Conservation (phyloP, 2,888 invertebrate genomes). For the Isotomurus palustris region DNA sequence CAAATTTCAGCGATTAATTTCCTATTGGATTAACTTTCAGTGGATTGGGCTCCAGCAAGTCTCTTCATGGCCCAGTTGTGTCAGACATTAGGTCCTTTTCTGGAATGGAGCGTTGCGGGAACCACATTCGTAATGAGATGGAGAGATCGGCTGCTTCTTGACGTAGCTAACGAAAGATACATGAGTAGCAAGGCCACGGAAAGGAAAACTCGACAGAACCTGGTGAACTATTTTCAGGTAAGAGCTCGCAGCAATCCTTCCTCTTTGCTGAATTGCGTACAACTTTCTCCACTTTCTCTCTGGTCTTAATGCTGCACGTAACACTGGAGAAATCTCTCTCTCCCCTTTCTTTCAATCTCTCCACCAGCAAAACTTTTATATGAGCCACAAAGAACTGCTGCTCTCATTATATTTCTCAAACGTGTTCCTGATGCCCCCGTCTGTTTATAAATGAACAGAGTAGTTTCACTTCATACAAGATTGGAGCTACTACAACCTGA, state of each 20-base stretch:
- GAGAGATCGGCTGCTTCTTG: constrained; percentile 60
- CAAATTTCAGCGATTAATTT: too few relatives aligned
- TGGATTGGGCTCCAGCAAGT: constrained; percentile 66
- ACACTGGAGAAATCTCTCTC: too few relatives aligned
- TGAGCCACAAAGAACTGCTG: too few relatives aligned
- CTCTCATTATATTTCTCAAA: too few relatives aligned
- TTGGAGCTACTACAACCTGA: neutral
- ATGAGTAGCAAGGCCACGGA: constrained; percentile 52
- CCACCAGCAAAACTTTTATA: too few relatives aligned
- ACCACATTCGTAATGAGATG: constrained; percentile 62
- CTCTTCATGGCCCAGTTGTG: constrained; percentile 64
- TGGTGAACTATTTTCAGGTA: constrained; percentile 62
- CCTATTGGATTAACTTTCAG: constrained; percentile 51
- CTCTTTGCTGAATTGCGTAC: too few relatives aligned
- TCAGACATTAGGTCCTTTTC: constrained; percentile 63
- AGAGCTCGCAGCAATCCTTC: constrained; percentile 27
- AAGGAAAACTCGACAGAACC: constrained; percentile 53
- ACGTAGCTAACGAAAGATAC: constrained; percentile 62
- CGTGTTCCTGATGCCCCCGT: too few relatives aligned
- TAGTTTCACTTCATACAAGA: constrained; percentile 44
- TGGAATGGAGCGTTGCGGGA: constrained; percentile 60
- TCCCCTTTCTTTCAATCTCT: too few relatives aligned
- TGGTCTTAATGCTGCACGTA: too few relatives aligned
- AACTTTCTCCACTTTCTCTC: too few relatives aligned
- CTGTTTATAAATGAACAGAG: too few relatives aligned